A percentile compares a stretch with the other conserved stretches of the same genome.
Conservation (phyloP, 35 echinoderm and acorn worm species). For the Apostichopus japonicus region DNA sequence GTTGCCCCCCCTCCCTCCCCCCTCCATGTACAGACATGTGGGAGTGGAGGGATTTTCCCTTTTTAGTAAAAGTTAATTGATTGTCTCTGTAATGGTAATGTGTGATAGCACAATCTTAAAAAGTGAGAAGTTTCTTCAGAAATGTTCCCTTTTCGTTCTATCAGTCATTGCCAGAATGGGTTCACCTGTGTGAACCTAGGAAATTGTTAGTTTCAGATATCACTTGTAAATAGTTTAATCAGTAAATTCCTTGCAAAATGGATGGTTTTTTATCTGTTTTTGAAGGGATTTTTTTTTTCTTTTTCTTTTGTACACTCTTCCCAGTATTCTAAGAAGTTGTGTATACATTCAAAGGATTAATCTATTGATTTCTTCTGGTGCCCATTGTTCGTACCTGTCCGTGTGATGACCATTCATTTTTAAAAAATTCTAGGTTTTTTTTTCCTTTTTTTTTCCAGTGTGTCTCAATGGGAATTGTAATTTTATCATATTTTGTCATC, state of each 20-base stretch:
- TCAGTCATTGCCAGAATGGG: too few relatives aligned
- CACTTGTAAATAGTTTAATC: conserved; percentile 2
- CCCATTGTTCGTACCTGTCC: neutral
- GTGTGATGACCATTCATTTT: neutral
- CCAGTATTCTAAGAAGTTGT: neutral
- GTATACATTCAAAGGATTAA: neutral
- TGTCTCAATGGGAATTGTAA: conserved; percentile 3
- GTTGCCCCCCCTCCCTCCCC: too few relatives aligned
- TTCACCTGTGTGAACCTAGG: too few relatives aligned
- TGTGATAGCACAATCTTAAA: too few relatives aligned
- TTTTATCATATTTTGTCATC: neutral
- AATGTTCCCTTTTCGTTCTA: too few relatives aligned
- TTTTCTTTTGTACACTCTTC: neutral
- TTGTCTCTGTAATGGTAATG: too few relatives aligned
- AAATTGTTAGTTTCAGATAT: too few relatives aligned
- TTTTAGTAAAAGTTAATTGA: too few relatives aligned
- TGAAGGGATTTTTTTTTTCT: neutral
- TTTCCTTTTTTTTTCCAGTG: neutral
- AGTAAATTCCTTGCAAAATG: neutral
- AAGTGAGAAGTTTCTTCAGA: too few relatives aligned
- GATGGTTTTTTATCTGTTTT: neutral
- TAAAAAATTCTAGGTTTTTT: neutral
- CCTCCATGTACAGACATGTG: too few relatives aligned
- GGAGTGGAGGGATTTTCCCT: too few relatives aligned
- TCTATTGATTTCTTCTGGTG: neutral